Percentiles rank a stretch among this genome's conserved stretches.
These are phyloP conservation scores for Propithecus coquereli DNA, from an alignment of 2,113 vertebrate genomes.

Conservation along the genomic window DNA sequence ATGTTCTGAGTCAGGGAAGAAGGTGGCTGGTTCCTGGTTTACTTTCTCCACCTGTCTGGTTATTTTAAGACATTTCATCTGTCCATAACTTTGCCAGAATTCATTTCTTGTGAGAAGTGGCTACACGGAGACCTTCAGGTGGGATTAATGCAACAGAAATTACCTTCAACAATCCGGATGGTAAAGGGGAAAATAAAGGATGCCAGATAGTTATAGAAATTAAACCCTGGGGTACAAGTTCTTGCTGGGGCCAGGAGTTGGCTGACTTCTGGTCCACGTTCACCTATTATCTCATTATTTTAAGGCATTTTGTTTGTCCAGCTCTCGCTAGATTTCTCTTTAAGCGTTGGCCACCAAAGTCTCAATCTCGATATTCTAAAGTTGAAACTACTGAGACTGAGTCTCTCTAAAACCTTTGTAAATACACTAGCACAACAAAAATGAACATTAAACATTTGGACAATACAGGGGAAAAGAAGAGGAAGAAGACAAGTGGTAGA, in stretches of 20 bases:
- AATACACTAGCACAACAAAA: background rate
- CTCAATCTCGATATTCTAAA: background rate
- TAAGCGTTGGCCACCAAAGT: background rate
- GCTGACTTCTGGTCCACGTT: background rate
- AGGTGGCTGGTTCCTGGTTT: background rate
- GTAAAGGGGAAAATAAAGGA: background rate
- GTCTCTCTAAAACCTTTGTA: background rate
- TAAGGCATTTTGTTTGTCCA: background rate
- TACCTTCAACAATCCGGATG: background rate
- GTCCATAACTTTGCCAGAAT: background rate
- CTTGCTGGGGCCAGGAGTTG: background rate
- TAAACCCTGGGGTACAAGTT: background rate
- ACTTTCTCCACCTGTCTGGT: background rate
- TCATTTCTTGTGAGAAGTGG: background rate
- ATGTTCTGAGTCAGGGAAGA: background rate
- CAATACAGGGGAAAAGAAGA: background rate
- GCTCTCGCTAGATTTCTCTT: background rate
- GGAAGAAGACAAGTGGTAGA: background rate
- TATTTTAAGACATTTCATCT: conserved; percentile 17
- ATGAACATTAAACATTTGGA: background rate
- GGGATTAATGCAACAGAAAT: background rate
- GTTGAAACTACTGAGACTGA: background rate
- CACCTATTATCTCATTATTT: background rate
- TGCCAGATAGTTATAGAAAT: background rate
- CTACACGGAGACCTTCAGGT: background rate